phyloP scores from a whole-genome alignment of 2,797 vertebrate species.

The Lacerta viridis region DNA sequence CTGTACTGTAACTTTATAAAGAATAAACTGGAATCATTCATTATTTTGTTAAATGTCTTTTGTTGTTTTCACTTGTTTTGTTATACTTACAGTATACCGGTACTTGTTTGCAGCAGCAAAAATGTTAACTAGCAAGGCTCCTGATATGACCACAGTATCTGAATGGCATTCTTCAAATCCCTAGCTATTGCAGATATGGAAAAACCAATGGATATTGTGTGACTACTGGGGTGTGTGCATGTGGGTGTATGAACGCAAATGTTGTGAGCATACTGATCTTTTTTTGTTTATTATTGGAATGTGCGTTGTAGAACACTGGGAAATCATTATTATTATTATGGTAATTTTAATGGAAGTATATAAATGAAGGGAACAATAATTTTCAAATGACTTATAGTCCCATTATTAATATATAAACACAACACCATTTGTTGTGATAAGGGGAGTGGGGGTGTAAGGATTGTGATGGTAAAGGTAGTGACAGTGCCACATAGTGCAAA shows the following conservation, averaged over 20 bases:
- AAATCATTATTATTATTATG: not conserved
- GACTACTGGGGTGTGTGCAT: not conserved
- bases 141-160: not conserved
- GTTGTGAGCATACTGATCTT: not conserved
- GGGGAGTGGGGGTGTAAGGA: not conserved
- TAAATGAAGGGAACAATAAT: not conserved
- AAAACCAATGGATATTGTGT: not conserved
- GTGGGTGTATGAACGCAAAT: not conserved
- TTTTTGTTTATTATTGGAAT: not conserved
- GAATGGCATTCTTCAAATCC: not conserved
- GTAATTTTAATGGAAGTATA: not conserved
- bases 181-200: not conserved
- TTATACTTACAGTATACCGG: not conserved
- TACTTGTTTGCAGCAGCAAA: not conserved
- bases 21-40: not conserved
- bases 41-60: not conserved
- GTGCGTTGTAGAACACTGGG: not conserved
- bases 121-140: not conserved
- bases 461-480: not conserved
- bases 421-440: not conserved
- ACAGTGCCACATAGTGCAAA: too few relatives aligned
- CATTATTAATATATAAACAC: not conserved
- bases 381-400: constrained; percentile 4
- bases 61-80: not conserved
- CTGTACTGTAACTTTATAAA: not conserved